Evolutionary conservation across 2,113 vertebrate species (phyloP), one percentile per base, ranked within the genome.

Genomic region (Daphoenositta chrysoptera): DNA sequence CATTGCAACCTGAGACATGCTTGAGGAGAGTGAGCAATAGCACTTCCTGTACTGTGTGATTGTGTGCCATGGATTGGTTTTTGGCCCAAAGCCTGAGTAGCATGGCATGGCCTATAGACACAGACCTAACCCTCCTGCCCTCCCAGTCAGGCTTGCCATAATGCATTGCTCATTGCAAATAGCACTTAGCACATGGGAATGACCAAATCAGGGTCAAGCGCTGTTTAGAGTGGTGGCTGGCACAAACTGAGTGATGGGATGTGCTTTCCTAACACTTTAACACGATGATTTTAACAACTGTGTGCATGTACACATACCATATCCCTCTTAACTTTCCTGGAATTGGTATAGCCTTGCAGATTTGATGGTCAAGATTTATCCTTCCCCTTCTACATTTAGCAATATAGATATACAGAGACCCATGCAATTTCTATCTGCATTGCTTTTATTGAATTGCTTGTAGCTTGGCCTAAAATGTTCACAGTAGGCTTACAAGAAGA

Each of bases 131-230:
- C 7, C 10, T 83, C 27, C n/a, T 77, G 15, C 12, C 2, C 0
- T 19, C 26, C 27, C 31, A 19, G 1, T 22, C n/a, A 78, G 13
- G 9, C 11, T 58, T 75, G 10, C 17, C n/a, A 37, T 15, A 48
- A 44, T 18, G 2, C 12, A n/a, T 7, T 81, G 39, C 10, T 48
- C n/a, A 12, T 39, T 71, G 17, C 2, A 8, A 86, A 69, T 3
- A 60, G 17, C 9, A 12, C 20, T 80, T 33, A 80, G 28, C 7
- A 26, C 8, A 8, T 9, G 3, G 26, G 37, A 84, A 58, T 37
- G 10, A 79, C 9, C 7, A 51, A 84, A 81, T 13, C 0, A 0
- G 12, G 5, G 11, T 84, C 28, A 68, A 45, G 7, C 15, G 15
- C 11, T 60, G 15, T 20, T 75, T 22, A 60, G 18, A 64, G 44